A percentile compares a stretch with the other conserved stretches of the same genome.
Evolutionary conservation across 2,797 vertebrate species (phyloP).

Genomic region (Pangasius macronema): DNA sequence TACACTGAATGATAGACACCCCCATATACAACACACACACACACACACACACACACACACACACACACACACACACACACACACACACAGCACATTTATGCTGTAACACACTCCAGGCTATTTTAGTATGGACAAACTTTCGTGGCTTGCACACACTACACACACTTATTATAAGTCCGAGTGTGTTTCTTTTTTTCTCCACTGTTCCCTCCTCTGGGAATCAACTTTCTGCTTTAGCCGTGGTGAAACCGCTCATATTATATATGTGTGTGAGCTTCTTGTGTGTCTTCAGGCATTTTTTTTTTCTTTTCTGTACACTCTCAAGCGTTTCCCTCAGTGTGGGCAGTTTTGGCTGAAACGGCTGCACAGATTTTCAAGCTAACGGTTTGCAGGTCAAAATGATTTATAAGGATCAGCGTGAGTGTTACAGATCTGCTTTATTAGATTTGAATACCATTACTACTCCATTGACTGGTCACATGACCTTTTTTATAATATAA

Average conservation of each 20-base stretch:
- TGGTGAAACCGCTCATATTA: not conserved
- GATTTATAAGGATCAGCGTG: not conserved
- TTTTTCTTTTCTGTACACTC: not conserved
- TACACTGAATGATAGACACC: not conserved
- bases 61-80: not conserved
- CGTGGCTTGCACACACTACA: not conserved
- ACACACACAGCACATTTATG: not conserved
- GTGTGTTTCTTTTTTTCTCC: constrained; percentile 9
- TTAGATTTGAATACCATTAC: not conserved
- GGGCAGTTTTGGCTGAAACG: too few species aligned
- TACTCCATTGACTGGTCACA: not conserved
- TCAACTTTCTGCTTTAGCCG: not conserved
- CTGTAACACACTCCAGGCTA: constrained; percentile 7
- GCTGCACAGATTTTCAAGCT: not conserved
- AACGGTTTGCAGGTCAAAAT: not conserved
- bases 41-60: not conserved
- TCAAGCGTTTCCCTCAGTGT: not conserved
- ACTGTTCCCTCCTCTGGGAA: not conserved
- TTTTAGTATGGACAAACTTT: not conserved
- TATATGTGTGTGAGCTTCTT: constrained; percentile 9
- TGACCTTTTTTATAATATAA: not conserved
- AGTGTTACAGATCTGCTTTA: not conserved
- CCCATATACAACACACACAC: not conserved
- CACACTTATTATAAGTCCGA: constrained; percentile 20
- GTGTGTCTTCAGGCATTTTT: constrained; percentile 7